Base-by-base conservation (phyloP, 2,797 vertebrate genomes). In the Poeciliopsis infans region DNA sequence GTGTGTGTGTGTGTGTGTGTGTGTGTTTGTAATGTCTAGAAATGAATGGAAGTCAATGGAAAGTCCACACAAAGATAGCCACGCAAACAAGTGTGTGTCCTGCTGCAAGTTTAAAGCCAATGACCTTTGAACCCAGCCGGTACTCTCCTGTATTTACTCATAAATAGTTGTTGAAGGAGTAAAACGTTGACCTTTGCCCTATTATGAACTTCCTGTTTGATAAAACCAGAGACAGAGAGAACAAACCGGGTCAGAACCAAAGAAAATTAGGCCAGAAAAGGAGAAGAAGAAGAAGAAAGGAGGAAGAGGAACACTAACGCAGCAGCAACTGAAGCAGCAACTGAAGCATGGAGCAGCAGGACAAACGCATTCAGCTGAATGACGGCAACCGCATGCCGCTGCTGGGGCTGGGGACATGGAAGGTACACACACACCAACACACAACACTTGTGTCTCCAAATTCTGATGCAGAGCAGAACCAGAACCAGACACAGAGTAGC, bases 321-420 rank as follows among this genome's bases (percentile, higher is more conserved):
- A n/a, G n/a, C n/a, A n/a, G n/a, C n/a, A n/a, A n/a, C n/a, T n/a
- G n/a, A 91, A 73, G 83, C 46, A 4, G 83, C 83, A 83, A 85
- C 46, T 2, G 46, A 16, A 47, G 46, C 4, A 47, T 59, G 81
- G 91, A 89, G n/a, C n/a, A n/a, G 79, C 86, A 83, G 75, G 53
- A 81, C 53, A 82, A 83, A 82, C 91, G 46, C 23, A 69, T 92
- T 20, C 88, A 93, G 78, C 93, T 96, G 77, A 96, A 93, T 69
- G 94, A 96, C 79, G 94, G 95, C 16, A 76, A 51, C 12, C 81
- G 18, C 3, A 96, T 96, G 94, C 96, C 96, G 18, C 7, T 95
- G 15, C 81, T 96, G 87, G 96, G 96, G 39, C 86, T 96, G 49
- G 96, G 96, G 23, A 96, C 95, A n/a, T 96, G 95, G 95, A 95